Conservation (phyloP, 2,888 invertebrate species). For the Stenichneumon culpator region DNA sequence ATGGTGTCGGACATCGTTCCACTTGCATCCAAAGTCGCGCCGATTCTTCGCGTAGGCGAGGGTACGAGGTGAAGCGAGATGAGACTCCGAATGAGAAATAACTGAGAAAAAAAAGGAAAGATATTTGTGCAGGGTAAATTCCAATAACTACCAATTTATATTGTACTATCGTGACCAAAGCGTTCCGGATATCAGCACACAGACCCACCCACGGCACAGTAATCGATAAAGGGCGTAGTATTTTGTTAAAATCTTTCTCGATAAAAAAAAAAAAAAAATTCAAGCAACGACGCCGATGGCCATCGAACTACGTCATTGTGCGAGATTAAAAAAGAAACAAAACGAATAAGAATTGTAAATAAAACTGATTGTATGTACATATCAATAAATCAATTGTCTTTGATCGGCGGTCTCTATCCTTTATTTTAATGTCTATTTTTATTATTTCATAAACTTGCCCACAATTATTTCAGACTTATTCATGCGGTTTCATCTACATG, state of each 20-base stretch:
- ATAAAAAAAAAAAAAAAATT: constrained; percentile 14
- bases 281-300: constrained; percentile 68
- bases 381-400: constrained; percentile 84
- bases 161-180: constrained; percentile 80
- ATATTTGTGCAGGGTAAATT: constrained; percentile 77
- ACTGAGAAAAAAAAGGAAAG: constrained; percentile 18
- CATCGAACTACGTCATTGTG: constrained; percentile 73
- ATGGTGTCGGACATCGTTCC: constrained; percentile 12
- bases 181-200: constrained; percentile 75
- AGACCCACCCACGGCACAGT: constrained; percentile 74
- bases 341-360: constrained; percentile 81
- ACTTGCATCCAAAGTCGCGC: constrained; percentile 14
- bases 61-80: constrained; percentile 17
- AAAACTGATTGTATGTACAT: constrained; percentile 84
- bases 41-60: constrained; percentile 11
- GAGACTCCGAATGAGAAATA: constrained; percentile 21
- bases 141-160: constrained; percentile 74
- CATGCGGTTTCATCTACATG: not conserved
- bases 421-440: constrained; percentile 9
- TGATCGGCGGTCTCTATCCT: constrained; percentile 54
- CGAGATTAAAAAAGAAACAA: constrained; percentile 76
- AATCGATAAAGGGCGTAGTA: constrained; percentile 79
- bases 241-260: constrained; percentile 76
- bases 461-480: constrained; percentile 5
- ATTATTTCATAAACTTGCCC: not conserved